phyloP scores from a whole-genome alignment of 2,888 invertebrate species.

The Drosophila rubida region DNA sequence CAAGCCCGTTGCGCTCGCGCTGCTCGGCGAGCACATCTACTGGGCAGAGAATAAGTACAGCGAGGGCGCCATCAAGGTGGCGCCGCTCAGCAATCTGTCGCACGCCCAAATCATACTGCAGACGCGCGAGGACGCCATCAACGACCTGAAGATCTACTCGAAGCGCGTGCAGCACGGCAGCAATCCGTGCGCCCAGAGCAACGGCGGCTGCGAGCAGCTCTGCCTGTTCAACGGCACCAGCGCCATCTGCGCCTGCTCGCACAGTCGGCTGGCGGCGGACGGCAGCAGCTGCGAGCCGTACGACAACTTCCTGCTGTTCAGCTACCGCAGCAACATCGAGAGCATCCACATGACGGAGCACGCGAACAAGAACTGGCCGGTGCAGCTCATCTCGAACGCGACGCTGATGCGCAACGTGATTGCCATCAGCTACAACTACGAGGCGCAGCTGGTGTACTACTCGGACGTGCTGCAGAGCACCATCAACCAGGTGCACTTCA shows the following conservation, averaged over 20 bases:
- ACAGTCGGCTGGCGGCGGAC: slow-evolving; percentile 90
- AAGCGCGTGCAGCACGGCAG: slow-evolving; percentile 86
- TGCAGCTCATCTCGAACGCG: slow-evolving; percentile 89
- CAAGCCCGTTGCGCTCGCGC: slow-evolving; percentile 89
- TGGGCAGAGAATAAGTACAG: slow-evolving; percentile 90
- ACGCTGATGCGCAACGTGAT: slow-evolving; percentile 94
- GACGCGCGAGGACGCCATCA: slow-evolving; percentile 88
- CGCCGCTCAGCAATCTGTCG: slow-evolving; percentile 87
- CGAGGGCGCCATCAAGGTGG: slow-evolving; percentile 87
- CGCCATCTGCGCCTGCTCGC: slow-evolving; percentile 92
- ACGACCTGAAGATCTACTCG: slow-evolving; percentile 89
- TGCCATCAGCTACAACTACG: slow-evolving; percentile 92
- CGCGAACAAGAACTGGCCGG: slow-evolving; percentile 91
- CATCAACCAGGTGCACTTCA: slow-evolving; percentile 92
- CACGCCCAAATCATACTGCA: slow-evolving; percentile 86
- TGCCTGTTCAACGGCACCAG: slow-evolving; percentile 90
- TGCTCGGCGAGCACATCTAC: slow-evolving; percentile 88
- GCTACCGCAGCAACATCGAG: slow-evolving; percentile 92
- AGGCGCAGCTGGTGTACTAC: slow-evolving; percentile 90
- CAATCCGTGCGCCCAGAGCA: slow-evolving; percentile 88
- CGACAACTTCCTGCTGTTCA: slow-evolving; percentile 93
- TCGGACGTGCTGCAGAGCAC: slow-evolving; percentile 95
- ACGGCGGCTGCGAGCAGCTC: slow-evolving; percentile 91
- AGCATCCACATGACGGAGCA: slow-evolving; percentile 91
- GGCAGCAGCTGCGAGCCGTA: slow-evolving; percentile 90